Conservation (phyloP, 2,888 invertebrate species). For the Malthinus flaveolus region DNA sequence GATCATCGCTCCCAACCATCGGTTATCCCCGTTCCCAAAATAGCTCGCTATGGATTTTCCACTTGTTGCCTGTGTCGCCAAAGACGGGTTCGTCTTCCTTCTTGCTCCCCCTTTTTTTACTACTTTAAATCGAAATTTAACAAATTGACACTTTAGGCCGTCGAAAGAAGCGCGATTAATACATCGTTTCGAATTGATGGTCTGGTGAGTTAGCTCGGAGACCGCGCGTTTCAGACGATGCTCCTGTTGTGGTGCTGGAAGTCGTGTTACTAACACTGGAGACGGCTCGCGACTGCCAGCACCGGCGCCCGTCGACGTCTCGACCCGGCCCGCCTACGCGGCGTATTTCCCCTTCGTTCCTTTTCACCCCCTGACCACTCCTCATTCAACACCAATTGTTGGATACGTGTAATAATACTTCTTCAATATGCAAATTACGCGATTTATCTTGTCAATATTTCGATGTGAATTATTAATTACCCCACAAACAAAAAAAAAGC, state of each 20-base stretch:
- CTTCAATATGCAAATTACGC: slow-evolving; percentile 22
- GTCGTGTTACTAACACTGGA: slow-evolving; percentile 41
- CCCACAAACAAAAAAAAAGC: too few species aligned
- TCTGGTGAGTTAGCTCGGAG: slow-evolving; percentile 10
- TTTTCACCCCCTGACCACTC: slow-evolving; percentile 37
- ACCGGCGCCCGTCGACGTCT: slow-evolving; percentile 44
- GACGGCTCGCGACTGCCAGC: slow-evolving; percentile 57
- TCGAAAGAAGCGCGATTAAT: background rate
- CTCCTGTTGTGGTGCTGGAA: slow-evolving; percentile 31
- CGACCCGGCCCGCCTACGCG: slow-evolving; percentile 48
- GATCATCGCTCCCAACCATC: slow-evolving; percentile 49
- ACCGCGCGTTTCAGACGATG: slow-evolving; percentile 24
- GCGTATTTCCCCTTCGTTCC: slow-evolving; percentile 32
- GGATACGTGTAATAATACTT: slow-evolving; percentile 17
- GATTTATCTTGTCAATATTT: background rate
- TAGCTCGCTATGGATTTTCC: slow-evolving; percentile 40
- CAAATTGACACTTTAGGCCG: slow-evolving; percentile 18
- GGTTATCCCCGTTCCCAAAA: slow-evolving; percentile 39
- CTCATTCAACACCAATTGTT: slow-evolving; percentile 47
- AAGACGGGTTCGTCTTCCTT: slow-evolving; percentile 25
- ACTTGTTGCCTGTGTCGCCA: slow-evolving; percentile 44
- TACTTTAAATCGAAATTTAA: slow-evolving; percentile 31
- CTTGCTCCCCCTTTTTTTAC: slow-evolving; percentile 21
- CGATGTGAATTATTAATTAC: too few species aligned
- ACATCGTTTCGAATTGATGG: slow-evolving; percentile 2